phyloP scores from a whole-genome alignment of 1,140 invertebrate species.

The Drosophila asahinai region DNA sequence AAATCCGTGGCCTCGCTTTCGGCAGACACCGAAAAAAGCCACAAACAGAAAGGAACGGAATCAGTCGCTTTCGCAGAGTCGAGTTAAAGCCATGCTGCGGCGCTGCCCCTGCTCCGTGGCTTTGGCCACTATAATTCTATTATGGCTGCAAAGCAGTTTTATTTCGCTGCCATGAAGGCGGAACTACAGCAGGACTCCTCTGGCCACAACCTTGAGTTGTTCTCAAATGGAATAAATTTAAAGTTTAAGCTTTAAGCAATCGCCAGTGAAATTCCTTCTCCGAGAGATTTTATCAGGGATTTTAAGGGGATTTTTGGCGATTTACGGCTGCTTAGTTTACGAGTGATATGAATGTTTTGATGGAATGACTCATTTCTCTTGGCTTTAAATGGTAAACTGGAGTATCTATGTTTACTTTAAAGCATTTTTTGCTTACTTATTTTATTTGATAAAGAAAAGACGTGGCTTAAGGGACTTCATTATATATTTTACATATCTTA shows the following conservation, averaged over 20 bases:
- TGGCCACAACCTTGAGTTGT: neutral
- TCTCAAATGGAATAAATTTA: neutral
- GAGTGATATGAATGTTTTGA: neutral
- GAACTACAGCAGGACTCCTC: constrained; percentile 12
- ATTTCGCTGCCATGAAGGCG: constrained; percentile 25
- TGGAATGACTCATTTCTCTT: too few species aligned
- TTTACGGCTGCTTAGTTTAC: neutral
- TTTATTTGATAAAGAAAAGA: neutral
- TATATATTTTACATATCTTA: neutral
- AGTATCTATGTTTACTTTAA: too few species aligned
- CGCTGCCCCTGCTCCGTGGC: constrained; percentile 36
- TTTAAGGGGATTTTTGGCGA: constrained; percentile 1
- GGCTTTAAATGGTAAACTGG: too few species aligned
- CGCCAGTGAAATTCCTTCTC: neutral
- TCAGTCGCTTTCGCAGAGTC: constrained; percentile 2
- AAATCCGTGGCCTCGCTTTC: constrained; percentile 56
- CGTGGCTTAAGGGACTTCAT: too few species aligned
- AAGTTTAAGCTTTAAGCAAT: constrained; percentile 3
- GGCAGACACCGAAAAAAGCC: constrained; percentile 12
- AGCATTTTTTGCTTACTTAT: neutral
- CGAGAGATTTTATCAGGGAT: neutral
- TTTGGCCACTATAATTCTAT: constrained; percentile 75
- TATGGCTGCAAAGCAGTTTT: constrained; percentile 76
- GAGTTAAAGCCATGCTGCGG: constrained; percentile 17
- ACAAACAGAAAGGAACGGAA: neutral